These are phyloP conservation scores for Myodes glareolus DNA, from an alignment of 2,113 vertebrate genomes.

Conservation along the genomic window DNA sequence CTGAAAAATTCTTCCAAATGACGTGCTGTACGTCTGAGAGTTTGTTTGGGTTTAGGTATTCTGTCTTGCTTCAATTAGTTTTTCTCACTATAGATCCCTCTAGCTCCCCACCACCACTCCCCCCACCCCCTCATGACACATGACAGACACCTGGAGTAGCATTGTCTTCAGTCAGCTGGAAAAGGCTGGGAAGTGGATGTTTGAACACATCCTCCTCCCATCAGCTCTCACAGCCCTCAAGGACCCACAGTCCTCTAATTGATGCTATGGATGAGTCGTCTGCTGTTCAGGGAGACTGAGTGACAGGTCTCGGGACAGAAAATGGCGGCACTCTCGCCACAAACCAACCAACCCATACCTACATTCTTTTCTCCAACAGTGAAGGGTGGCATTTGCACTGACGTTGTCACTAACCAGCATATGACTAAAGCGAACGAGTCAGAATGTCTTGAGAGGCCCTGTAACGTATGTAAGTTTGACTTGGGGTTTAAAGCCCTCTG, in stretches of 20 bases:
- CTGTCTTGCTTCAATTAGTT: constrained; percentile 22
- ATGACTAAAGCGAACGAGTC: background rate
- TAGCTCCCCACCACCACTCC: background rate
- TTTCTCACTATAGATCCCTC: constrained; percentile 35
- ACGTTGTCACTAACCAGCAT: constrained; percentile 1
- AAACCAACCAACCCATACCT: background rate
- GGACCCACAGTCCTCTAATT: background rate
- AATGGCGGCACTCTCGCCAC: background rate
- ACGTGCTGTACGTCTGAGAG: background rate
- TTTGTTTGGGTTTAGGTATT: background rate
- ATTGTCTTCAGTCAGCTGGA: background rate
- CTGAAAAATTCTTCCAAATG: background rate
- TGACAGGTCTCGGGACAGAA: background rate
- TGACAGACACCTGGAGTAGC: background rate
- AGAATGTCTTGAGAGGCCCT: constrained; percentile 34
- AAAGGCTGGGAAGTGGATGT: background rate
- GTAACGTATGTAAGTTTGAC: background rate
- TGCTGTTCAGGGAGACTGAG: background rate
- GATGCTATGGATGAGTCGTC: background rate
- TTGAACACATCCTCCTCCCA: background rate
- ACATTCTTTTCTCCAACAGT: background rate
- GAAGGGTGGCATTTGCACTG: background rate
- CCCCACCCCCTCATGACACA: background rate
- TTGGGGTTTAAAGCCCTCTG: constrained; percentile 9
- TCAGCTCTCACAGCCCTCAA: background rate